phyloP scores from a whole-genome alignment of 2,797 vertebrate species.

The Pelodytes ibericus region DNA sequence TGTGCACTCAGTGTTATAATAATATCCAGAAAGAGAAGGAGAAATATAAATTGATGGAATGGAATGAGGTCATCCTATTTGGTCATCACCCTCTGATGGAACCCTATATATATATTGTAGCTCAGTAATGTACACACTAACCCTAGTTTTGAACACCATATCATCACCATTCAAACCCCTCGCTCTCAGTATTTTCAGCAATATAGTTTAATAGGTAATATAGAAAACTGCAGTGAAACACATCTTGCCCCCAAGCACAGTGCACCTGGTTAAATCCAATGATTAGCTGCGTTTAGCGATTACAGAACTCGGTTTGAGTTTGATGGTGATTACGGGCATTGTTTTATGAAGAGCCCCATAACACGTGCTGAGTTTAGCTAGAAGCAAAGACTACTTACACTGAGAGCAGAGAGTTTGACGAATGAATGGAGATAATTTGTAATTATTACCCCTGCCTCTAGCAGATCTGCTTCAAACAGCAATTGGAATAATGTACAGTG shows the following conservation, averaged over 20 bases:
- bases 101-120: background rate
- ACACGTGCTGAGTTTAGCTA: background rate
- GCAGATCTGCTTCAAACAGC: background rate
- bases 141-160: background rate
- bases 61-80: too few species aligned
- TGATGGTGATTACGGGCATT: constrained; percentile 6
- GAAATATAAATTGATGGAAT: too few species aligned
- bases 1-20: background rate
- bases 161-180: background rate
- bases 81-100: too few species aligned
- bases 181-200: background rate
- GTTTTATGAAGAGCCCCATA: background rate
- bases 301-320: background rate
- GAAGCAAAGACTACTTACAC: background rate
- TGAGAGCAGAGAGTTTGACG: background rate
- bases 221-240: background rate
- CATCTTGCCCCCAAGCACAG: background rate
- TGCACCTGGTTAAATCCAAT: background rate
- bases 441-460: background rate
- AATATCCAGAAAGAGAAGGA: constrained; percentile 1
- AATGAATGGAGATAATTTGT: background rate
- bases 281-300: constrained; percentile 4
- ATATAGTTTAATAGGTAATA: constrained; percentile 13
- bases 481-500: background rate
- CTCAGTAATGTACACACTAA: background rate